phyloP scores from a whole-genome alignment of 2,113 vertebrate genomes.

The Amblyopsis rosae region DNA sequence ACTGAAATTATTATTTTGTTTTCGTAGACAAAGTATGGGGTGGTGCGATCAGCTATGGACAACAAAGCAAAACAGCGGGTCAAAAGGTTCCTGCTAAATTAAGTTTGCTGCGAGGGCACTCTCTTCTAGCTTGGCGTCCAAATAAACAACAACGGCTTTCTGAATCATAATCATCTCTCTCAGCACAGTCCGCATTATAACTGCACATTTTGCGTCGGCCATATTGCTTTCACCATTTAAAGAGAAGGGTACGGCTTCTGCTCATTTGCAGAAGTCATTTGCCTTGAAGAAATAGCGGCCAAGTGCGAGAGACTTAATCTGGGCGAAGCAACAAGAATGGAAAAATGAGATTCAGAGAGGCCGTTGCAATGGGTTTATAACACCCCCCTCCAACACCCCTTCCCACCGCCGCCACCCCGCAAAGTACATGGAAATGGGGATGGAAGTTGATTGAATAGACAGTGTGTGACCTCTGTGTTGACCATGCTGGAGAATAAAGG shows the following conservation, averaged over 20 bases:
- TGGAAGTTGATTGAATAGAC: constrained; percentile 25
- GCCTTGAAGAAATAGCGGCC: constrained; percentile 54
- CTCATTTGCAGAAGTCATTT: constrained; percentile 62
- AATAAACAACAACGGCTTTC: constrained; percentile 12
- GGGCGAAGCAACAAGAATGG: constrained; percentile 24
- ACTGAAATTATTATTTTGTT: not conserved
- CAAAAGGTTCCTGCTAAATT: constrained; percentile 35
- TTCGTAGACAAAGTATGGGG: not conserved
- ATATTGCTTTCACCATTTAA: constrained; percentile 49
- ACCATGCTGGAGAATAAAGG: constrained; percentile 1
- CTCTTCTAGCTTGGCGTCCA: constrained; percentile 15
- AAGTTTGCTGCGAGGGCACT: constrained; percentile 13
- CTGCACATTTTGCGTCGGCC: constrained; percentile 39
- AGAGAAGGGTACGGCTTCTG: constrained; percentile 41
- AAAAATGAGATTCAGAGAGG: constrained; percentile 17
- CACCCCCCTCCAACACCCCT: not conserved
- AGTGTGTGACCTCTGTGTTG: constrained; percentile 42
- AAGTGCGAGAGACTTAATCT: constrained; percentile 48
- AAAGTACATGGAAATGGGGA: constrained; percentile 45
- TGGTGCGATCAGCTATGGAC: not conserved
- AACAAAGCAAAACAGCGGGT: constrained; percentile 37
- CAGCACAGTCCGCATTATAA: constrained; percentile 57
- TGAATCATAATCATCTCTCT: constrained; percentile 41
- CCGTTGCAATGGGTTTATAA: constrained; percentile 42
- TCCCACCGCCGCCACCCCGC: too few species aligned